Evolutionary conservation across 2,113 vertebrate genomes (phyloP).

Genomic region (Carassius gibelio): DNA sequence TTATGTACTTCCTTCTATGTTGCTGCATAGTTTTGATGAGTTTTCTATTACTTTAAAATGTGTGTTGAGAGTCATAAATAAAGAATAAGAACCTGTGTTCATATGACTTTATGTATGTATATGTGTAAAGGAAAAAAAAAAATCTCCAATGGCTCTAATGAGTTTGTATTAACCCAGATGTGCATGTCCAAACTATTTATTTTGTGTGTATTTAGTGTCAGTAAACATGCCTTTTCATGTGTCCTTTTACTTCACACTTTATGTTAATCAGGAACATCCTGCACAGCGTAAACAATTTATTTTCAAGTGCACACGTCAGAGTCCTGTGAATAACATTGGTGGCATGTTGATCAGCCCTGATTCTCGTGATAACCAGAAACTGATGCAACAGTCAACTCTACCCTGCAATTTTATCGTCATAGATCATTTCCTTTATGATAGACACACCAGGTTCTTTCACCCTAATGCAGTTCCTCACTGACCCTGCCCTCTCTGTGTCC

Average conservation of each 20-base stretch:
- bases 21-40: no score
- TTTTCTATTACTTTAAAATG: background rate
- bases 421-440: slow-evolving; percentile 39
- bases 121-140: background rate
- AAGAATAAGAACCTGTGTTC: background rate
- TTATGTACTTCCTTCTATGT: no score
- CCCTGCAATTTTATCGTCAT: slow-evolving; percentile 18
- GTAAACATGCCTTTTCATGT: background rate
- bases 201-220: background rate
- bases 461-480: slow-evolving; percentile 17
- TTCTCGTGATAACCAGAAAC: slow-evolving; percentile 30
- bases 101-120: no score
- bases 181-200: background rate
- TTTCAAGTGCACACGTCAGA: background rate
- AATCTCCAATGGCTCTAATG: background rate
- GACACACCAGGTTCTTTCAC: slow-evolving; percentile 32
- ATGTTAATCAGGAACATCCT: background rate
- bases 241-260: background rate
- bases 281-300: background rate
- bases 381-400: slow-evolving; percentile 2
- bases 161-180: background rate
- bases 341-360: background rate
- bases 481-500: slow-evolving; percentile 33
- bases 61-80: no score
- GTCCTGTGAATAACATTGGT: slow-evolving; percentile 10